Conservation (phyloP, 2,113 vertebrate genomes). For the Heterocephalus glaber region DNA sequence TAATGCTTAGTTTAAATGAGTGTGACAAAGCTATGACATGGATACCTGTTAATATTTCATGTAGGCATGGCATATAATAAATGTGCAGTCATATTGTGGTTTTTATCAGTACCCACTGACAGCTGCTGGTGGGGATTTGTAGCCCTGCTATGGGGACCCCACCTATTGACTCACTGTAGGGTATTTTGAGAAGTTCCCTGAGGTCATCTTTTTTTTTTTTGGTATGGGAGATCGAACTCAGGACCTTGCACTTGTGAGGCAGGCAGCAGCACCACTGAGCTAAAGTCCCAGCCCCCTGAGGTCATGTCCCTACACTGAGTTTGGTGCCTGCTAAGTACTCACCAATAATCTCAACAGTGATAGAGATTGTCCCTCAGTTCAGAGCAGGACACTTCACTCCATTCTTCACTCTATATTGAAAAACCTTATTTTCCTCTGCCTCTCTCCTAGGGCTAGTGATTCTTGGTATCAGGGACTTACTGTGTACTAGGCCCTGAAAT, state of each 20-base stretch:
- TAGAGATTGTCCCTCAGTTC: not conserved
- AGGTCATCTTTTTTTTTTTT: too few species aligned
- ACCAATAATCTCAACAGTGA: not conserved
- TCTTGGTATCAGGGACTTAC: not conserved
- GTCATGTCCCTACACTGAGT: not conserved
- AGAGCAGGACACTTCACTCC: accelerated
- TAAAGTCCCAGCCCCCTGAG: too few species aligned
- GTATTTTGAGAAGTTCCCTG: not conserved
- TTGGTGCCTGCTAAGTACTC: not conserved
- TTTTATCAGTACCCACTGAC: too few species aligned
- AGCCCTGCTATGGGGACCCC: not conserved
- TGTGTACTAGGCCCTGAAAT: not conserved
- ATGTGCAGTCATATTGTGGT: not conserved
- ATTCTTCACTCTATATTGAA: not conserved
- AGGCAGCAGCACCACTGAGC: too few species aligned
- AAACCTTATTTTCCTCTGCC: not conserved
- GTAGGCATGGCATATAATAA: not conserved
- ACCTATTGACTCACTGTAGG: not conserved
- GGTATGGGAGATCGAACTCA: too few species aligned
- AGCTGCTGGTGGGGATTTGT: not conserved
- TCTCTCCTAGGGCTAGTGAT: not conserved
- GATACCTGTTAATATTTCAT: not conserved
- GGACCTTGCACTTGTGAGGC: too few species aligned
- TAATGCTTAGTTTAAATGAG: too few species aligned
- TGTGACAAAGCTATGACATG: not conserved